Evolutionary conservation across 2,113 vertebrate genomes (phyloP).

Genomic region (Plecturocebus donacophilus): DNA sequence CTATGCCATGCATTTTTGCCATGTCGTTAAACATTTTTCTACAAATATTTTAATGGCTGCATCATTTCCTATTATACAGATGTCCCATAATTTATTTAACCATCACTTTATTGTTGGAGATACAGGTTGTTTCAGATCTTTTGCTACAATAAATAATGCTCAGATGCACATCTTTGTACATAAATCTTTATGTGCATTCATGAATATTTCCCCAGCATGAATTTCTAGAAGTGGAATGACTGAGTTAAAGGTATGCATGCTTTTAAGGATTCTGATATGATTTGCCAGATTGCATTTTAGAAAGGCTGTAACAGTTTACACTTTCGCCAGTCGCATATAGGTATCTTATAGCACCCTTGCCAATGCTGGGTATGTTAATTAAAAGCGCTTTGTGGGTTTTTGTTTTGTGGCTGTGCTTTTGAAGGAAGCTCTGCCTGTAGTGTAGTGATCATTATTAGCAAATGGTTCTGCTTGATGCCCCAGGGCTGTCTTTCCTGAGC

Average conservation of each 20-base stretch:
- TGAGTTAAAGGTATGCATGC: not conserved
- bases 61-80: conserved; percentile 25
- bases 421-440: not conserved
- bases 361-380: not conserved
- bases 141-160: conserved; percentile 48
- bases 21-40: conserved; percentile 37
- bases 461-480: not conserved
- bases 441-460: not conserved
- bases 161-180: not conserved
- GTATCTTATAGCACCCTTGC: not conserved
- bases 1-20: not conserved
- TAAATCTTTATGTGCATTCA: conserved; percentile 56
- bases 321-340: not conserved
- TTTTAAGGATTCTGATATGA: not conserved
- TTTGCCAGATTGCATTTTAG: not conserved
- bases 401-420: not conserved
- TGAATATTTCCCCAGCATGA: conserved; percentile 40
- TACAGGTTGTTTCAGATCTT: conserved; percentile 46
- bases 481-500: not conserved
- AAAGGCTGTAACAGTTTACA: not conserved
- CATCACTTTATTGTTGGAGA: conserved; percentile 26
- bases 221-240: conserved; percentile 36
- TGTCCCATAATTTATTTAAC: conserved; percentile 53
- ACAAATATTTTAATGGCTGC: conserved; percentile 47
- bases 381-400: not conserved